A percentile compares a stretch with the other conserved stretches of the same genome.
Conservation (phyloP, 2,113 vertebrate species). For the Gracilinanus agilis region DNA sequence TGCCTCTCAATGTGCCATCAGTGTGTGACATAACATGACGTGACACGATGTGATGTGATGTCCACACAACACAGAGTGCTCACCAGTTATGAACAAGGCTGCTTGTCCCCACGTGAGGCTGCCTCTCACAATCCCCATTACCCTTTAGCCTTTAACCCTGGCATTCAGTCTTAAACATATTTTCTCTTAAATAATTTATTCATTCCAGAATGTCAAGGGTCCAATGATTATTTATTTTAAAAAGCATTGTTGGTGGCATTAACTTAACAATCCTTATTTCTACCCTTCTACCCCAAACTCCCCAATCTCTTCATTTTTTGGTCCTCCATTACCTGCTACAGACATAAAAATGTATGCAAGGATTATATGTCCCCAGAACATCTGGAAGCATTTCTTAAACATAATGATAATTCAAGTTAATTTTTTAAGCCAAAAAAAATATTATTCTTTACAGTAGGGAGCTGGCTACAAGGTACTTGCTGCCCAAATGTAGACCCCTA, state of each 20-base stretch:
- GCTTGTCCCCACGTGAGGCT: constrained; percentile 83
- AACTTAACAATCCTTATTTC: constrained; percentile 88
- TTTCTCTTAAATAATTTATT: constrained; percentile 96
- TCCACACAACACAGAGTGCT: constrained; percentile 89
- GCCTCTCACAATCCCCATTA: constrained; percentile 84
- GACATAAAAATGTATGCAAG: constrained; percentile 79
- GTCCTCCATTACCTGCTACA: constrained; percentile 82
- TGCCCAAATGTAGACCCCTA: constrained; percentile 44
- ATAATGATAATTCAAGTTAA: constrained; percentile 76
- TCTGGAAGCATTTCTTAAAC: constrained; percentile 80
- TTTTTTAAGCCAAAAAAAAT: constrained; percentile 65
- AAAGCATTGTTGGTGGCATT: constrained; percentile 94
- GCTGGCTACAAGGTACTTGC: constrained; percentile 55
- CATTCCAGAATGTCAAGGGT: constrained; percentile 96
- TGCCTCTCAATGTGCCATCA: constrained; percentile 86
- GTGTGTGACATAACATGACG: constrained; percentile 76
- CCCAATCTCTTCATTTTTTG: constrained; percentile 67
- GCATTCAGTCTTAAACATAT: constrained; percentile 92
- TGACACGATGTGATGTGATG: constrained; percentile 62
- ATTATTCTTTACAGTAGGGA: constrained; percentile 50
- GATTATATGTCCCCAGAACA: constrained; percentile 79
- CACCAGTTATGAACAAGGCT: constrained; percentile 86
- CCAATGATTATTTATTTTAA: constrained; percentile 91
- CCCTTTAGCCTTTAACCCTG: constrained; percentile 87
- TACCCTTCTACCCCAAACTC: constrained; percentile 68